Evolutionary conservation across 2,113 vertebrate species (phyloP).

Genomic region (Propithecus coquereli): DNA sequence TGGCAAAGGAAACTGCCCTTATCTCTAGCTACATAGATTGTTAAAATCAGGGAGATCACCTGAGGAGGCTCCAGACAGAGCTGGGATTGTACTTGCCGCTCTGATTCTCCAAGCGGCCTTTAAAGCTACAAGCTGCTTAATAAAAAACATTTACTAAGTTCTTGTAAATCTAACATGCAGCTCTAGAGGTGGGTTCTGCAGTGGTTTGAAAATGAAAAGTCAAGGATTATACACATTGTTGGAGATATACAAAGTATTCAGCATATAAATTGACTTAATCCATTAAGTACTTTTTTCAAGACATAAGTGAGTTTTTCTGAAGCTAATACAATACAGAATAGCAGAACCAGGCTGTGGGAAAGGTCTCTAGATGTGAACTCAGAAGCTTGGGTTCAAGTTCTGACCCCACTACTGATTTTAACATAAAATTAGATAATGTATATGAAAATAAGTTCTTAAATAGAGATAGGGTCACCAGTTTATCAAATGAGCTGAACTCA

Average conservation of each 20-base stretch:
- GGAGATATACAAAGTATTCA: background rate
- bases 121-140: background rate
- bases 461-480: background rate
- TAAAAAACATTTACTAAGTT: background rate
- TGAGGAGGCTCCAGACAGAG: background rate
- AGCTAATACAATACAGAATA: background rate
- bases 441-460: background rate
- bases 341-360: background rate
- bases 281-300: background rate
- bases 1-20: background rate
- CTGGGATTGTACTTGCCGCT: background rate
- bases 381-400: background rate
- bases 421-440: background rate
- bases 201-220: background rate
- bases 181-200: background rate
- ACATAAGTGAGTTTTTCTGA: background rate
- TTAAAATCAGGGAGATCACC: background rate
- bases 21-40: background rate
- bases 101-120: slow-evolving; percentile 9
- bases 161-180: background rate
- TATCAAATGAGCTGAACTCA: background rate
- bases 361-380: background rate
- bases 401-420: background rate
- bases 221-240: background rate
- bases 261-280: background rate